Evolutionary conservation across 2,113 vertebrate species (phyloP).

Genomic region (Pseudorhombus dupliciocellatus): DNA sequence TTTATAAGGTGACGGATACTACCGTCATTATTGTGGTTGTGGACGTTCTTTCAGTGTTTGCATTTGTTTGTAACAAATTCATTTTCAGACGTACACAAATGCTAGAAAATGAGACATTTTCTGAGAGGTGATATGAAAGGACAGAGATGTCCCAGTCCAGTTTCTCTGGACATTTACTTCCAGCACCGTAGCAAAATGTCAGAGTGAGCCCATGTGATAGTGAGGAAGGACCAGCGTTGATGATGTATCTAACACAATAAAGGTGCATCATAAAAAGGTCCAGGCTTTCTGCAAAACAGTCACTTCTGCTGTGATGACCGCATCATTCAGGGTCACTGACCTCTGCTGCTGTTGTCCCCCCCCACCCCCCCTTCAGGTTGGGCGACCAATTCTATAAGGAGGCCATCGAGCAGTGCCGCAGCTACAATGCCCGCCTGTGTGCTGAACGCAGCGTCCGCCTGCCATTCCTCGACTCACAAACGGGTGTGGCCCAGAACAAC

Average conservation of each 20-base stretch:
- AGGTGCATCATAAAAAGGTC: too few species aligned
- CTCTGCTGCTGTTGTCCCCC: conserved; percentile 17
- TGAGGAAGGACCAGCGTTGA: not conserved
- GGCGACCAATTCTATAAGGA: conserved; percentile 99
- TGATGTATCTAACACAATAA: not conserved
- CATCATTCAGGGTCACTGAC: conserved; percentile 33
- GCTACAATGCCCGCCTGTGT: conserved; percentile 95
- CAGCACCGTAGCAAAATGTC: not conserved
- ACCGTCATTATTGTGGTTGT: not conserved
- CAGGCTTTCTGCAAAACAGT: too few species aligned
- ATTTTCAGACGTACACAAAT: too few species aligned
- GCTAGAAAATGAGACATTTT: too few species aligned
- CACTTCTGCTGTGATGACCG: conserved; percentile 4
- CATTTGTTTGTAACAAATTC: too few species aligned
- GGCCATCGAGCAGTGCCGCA: conserved; percentile 97
- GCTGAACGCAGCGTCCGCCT: conserved; percentile 95
- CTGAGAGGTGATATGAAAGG: not conserved
- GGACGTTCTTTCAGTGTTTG: not conserved
- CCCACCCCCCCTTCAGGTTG: conserved; percentile 77
- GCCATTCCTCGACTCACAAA: conserved; percentile 96
- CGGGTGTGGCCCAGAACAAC: conserved; percentile 97
- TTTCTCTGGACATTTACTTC: not conserved
- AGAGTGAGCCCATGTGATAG: not conserved
- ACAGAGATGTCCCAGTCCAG: not conserved
- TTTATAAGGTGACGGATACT: conserved; percentile 12